Evolutionary conservation across 2,797 vertebrate species (phyloP).

Genomic region (Galago senegalensis): DNA sequence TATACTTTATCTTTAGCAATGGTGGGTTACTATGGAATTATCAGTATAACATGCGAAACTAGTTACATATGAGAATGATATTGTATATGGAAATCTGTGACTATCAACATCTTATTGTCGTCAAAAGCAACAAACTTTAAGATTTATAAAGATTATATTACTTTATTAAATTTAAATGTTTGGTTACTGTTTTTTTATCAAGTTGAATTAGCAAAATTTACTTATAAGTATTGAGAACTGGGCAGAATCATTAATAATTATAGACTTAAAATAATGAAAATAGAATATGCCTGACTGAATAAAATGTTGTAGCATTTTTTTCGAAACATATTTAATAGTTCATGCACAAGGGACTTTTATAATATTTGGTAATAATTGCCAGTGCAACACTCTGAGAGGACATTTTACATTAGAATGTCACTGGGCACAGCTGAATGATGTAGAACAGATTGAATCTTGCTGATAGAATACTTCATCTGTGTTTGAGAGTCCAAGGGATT

Average conservation of each 20-base stretch:
- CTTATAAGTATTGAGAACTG: conserved; percentile 48
- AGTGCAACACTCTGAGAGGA: conserved; percentile 11
- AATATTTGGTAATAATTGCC: conserved; percentile 4
- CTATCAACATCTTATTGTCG: conserved; percentile 51
- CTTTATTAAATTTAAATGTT: conserved; percentile 75
- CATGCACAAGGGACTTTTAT: neutral
- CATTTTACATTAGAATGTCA: conserved; percentile 11
- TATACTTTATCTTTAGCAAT: conserved; percentile 48
- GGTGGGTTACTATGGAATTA: neutral
- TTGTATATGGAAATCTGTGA: conserved; percentile 39
- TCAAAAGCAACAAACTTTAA: conserved; percentile 63
- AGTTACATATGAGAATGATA: neutral
- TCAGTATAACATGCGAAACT: neutral
- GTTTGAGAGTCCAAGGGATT: neutral
- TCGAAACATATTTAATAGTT: neutral
- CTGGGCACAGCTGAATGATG: neutral
- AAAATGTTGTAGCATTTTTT: neutral
- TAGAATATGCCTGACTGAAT: neutral
- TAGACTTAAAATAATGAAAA: conserved; percentile 6
- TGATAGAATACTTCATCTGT: neutral
- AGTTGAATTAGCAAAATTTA: conserved; percentile 73
- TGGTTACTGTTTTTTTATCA: conserved; percentile 61
- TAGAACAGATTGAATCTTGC: neutral
- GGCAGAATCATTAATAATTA: neutral
- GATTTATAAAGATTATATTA: conserved; percentile 56